Evolutionary conservation across 2,888 invertebrate genomes (phyloP).

Genomic region (Cacoxenus indagator): DNA sequence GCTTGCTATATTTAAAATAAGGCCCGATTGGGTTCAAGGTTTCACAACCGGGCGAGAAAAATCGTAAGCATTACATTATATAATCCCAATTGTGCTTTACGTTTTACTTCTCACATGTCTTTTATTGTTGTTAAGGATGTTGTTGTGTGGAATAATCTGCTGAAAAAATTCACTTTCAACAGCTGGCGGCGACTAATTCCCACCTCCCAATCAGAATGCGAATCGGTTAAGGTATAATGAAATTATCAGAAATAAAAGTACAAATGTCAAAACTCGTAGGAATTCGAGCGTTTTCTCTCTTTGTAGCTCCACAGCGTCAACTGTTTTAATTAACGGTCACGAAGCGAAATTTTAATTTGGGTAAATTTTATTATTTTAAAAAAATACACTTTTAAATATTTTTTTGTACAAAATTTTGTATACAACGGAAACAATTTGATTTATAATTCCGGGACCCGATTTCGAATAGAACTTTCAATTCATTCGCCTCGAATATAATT

Average conservation of each 20-base stretch:
- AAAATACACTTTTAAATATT: not conserved
- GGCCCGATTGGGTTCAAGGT: slow-evolving; percentile 18
- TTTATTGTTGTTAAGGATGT: not conserved
- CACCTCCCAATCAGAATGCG: slow-evolving; percentile 55
- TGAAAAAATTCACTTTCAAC: slow-evolving; percentile 25
- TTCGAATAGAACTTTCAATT: not conserved
- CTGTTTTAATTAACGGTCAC: slow-evolving; percentile 46
- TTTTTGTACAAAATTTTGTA: not conserved
- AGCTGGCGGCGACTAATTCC: no score
- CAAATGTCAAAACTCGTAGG: slow-evolving; percentile 68
- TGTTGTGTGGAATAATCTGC: not conserved
- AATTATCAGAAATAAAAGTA: slow-evolving; percentile 67
- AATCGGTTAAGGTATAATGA: slow-evolving; percentile 69
- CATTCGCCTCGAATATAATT: not conserved
- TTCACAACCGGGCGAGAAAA: slow-evolving; percentile 16
- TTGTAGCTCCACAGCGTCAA: slow-evolving; percentile 70
- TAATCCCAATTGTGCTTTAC: slow-evolving; percentile 32
- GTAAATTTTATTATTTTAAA: not conserved
- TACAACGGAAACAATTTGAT: no score
- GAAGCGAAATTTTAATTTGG: slow-evolving; percentile 33
- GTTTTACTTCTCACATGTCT: not conserved
- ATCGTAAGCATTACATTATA: slow-evolving; percentile 35
- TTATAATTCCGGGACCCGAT: not conserved
- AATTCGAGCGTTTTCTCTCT: slow-evolving; percentile 69
- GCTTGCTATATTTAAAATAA: slow-evolving; percentile 57